These are phyloP conservation scores for Globodera rostochiensis DNA, from an alignment of 1,140 invertebrate genomes.

Conservation along the genomic window DNA sequence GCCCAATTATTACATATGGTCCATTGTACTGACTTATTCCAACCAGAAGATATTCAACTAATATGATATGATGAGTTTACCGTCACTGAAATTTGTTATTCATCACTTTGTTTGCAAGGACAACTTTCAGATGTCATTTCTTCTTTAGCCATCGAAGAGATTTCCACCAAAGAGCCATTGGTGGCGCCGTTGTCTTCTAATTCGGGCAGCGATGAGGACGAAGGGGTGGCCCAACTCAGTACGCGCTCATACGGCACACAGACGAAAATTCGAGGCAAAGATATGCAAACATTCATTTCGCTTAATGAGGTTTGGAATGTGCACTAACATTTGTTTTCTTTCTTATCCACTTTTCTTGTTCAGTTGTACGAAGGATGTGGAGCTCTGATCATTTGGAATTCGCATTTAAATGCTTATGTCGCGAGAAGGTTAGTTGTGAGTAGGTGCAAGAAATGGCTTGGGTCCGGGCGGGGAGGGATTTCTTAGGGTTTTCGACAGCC, in stretches of 20 bases:
- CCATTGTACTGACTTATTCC: no score
- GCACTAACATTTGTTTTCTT: no score
- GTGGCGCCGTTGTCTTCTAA: neutral
- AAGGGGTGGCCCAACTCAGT: constrained; percentile 9
- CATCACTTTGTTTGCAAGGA: no score
- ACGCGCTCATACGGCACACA: neutral
- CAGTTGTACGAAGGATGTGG: constrained; percentile 18
- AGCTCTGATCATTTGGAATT: constrained; percentile 28
- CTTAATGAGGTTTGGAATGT: constrained; percentile 9
- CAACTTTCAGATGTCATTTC: neutral
- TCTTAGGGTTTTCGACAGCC: no score
- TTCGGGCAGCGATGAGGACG: neutral
- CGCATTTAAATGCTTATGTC: constrained; percentile 8
- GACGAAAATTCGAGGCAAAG: constrained; percentile 16
- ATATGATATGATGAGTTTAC: no score
- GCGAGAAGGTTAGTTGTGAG: constrained; percentile 3
- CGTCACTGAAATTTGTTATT: no score
- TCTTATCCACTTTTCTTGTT: neutral
- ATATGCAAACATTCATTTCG: constrained; percentile 11
- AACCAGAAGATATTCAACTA: no score
- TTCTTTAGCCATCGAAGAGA: neutral
- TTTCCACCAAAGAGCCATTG: neutral
- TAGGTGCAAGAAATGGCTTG: no score
- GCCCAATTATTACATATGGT: no score
- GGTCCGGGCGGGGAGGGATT: no score